phyloP scores from a whole-genome alignment of 2,113 vertebrate species.

The Azemiops feae region DNA sequence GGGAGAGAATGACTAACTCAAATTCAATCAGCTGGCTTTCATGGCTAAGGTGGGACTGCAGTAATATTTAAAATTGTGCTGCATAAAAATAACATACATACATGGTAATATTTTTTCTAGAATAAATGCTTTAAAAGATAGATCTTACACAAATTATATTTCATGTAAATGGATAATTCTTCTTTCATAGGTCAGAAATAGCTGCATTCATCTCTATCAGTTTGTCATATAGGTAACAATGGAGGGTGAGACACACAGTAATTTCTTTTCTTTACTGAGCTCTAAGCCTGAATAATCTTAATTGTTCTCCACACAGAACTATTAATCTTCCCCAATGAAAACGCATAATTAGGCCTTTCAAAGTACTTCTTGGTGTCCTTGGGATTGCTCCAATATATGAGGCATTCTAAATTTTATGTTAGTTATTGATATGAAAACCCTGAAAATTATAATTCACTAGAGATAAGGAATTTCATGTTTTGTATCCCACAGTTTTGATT shows the following conservation, averaged over 20 bases:
- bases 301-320: background rate
- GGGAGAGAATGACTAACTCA: background rate
- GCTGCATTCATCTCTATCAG: background rate
- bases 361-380: background rate
- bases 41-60: background rate
- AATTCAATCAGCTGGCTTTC: background rate
- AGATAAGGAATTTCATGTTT: background rate
- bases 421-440: background rate
- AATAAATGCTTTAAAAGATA: background rate
- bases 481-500: background rate
- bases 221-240: background rate
- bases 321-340: conserved; percentile 18
- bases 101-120: background rate
- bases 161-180: background rate
- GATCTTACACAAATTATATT: background rate
- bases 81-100: background rate
- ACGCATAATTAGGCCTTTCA: background rate
- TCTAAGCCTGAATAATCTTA: background rate
- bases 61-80: conserved; percentile 10
- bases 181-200: background rate
- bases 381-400: background rate
- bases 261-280: background rate
- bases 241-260: conserved; percentile 7
- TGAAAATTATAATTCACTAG: conserved; percentile 3
- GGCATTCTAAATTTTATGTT: background rate